Conservation (phyloP, 2,797 vertebrate species). For the Onychomys torridus region DNA sequence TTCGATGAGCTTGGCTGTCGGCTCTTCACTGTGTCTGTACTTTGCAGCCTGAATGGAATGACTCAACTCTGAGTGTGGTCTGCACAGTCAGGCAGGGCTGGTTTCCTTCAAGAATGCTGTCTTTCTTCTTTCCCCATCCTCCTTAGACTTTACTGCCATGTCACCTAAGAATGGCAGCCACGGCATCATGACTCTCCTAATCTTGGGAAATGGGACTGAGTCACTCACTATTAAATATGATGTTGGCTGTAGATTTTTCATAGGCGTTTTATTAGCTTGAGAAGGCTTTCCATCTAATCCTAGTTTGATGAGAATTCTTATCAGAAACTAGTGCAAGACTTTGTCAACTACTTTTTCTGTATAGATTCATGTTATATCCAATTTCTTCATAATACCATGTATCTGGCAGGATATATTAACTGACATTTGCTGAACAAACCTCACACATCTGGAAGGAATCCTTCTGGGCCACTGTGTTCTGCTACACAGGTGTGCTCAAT, state of each 20-base stretch:
- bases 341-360: not conserved
- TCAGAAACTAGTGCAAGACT: not conserved
- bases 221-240: rapidly evolving
- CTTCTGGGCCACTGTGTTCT: not conserved
- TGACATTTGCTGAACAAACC: not conserved
- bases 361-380: not conserved
- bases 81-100: not conserved
- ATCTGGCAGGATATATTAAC: not conserved
- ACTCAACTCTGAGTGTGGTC: not conserved
- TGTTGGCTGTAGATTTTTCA: not conserved
- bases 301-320: not conserved
- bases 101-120: not conserved
- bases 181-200: too few relatives aligned
- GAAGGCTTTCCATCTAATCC: not conserved
- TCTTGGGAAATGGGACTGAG: not conserved
- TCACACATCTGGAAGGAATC: not conserved
- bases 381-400: not conserved
- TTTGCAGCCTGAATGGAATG: not conserved
- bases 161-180: not conserved
- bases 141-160: too few relatives aligned
- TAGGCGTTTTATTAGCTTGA: not conserved
- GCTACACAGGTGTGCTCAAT: not conserved
- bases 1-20: not conserved
- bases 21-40: not conserved
- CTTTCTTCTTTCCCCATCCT: not conserved